phyloP scores from a whole-genome alignment of 2,797 vertebrate genomes.

The Lateolabrax maculatus region DNA sequence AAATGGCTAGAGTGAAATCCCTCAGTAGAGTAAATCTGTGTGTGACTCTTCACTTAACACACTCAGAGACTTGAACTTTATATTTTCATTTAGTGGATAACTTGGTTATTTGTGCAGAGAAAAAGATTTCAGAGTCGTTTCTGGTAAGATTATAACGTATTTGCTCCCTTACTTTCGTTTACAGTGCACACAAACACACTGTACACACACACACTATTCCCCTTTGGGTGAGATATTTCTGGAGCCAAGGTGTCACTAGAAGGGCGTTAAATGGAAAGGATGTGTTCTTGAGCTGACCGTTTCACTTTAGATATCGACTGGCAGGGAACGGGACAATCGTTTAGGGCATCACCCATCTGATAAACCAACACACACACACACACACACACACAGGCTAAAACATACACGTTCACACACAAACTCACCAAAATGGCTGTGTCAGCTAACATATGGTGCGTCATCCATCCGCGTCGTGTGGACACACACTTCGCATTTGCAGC shows the following conservation, averaged over 20 bases:
- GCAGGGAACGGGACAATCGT: conserved; percentile 17
- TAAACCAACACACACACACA: conserved; percentile 1
- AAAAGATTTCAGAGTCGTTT: background rate
- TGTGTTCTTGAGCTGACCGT: conserved; percentile 41
- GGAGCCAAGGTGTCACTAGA: conserved; percentile 3
- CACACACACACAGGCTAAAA: background rate
- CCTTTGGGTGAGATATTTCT: conserved; percentile 13
- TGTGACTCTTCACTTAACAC: background rate
- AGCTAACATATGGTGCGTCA: conserved; percentile 21
- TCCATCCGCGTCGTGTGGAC: conserved; percentile 14
- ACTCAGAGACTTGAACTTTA: conserved; percentile 18
- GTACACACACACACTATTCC: background rate
- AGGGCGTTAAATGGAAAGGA: conserved; percentile 26
- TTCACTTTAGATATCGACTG: conserved; percentile 29
- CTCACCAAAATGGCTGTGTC: conserved; percentile 3
- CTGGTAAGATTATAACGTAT: background rate
- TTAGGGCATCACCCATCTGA: background rate
- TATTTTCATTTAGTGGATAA: background rate
- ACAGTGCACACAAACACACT: background rate
- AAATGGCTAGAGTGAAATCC: conserved; percentile 21
- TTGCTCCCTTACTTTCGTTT: background rate
- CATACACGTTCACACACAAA: background rate
- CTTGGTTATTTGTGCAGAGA: background rate
- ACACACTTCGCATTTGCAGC: background rate
- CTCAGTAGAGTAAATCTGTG: background rate